Evolutionary conservation across 1,140 invertebrate genomes (phyloP).

Genomic region (Polypedilum pembai): DNA sequence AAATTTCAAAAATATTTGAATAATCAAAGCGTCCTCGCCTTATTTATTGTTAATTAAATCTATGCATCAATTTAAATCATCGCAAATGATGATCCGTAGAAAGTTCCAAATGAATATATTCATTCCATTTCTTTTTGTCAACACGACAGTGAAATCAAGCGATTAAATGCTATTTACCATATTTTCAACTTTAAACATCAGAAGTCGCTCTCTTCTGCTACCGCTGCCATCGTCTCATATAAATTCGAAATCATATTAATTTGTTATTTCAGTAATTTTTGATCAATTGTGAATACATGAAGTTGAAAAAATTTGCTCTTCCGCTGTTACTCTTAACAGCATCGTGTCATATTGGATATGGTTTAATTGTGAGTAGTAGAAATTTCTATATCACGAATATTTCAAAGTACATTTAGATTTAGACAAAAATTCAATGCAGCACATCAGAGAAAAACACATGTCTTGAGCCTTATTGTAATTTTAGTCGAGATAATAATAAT

Average conservation of each 20-base stretch:
- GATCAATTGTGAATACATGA: constrained; percentile 18
- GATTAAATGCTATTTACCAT: background rate
- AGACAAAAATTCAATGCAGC: constrained; percentile 22
- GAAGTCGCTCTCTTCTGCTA: background rate
- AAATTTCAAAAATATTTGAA: no score
- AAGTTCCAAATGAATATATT: constrained; percentile 13
- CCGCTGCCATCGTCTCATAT: background rate
- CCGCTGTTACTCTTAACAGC: background rate
- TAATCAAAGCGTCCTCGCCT: no score
- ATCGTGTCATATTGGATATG: background rate
- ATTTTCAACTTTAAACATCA: background rate
- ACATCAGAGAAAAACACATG: background rate
- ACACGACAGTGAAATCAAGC: constrained; percentile 25
- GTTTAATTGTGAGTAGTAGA: background rate
- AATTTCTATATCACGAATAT: background rate
- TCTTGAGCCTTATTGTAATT: background rate
- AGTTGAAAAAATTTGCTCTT: background rate
- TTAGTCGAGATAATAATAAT: background rate
- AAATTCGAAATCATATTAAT: background rate
- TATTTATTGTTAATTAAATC: background rate
- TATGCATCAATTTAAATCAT: constrained; percentile 12
- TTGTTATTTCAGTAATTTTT: constrained; percentile 19
- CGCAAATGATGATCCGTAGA: background rate
- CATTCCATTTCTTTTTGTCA: background rate
- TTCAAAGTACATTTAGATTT: background rate